Evolutionary conservation across 2,797 vertebrate genomes (phyloP).

Genomic region (Tachyglossus aculeatus): DNA sequence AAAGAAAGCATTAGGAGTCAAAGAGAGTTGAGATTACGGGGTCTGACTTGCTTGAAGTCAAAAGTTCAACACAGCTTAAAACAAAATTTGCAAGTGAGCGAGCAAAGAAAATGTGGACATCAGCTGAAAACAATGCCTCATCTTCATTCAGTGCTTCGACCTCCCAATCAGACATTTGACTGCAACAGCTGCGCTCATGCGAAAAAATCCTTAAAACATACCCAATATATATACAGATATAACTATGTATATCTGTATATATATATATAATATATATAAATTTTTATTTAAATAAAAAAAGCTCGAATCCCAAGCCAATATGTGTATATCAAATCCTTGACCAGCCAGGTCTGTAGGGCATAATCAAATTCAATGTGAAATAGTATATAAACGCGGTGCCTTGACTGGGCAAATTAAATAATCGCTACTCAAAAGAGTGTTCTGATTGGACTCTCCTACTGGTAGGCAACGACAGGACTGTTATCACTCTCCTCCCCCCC

Average conservation of each 20-base stretch:
- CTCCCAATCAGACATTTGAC: slow-evolving; percentile 74
- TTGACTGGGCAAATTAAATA: slow-evolving; percentile 85
- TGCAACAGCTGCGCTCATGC: slow-evolving; percentile 81
- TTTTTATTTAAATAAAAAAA: slow-evolving; percentile 85
- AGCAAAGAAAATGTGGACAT: slow-evolving; percentile 38
- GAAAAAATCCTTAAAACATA: slow-evolving; percentile 83
- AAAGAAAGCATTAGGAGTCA: slow-evolving; percentile 34
- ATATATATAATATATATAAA: slow-evolving; percentile 75
- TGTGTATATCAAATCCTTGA: slow-evolving; percentile 82
- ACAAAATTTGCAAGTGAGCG: neutral
- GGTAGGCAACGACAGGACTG: slow-evolving; percentile 81
- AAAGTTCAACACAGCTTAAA: slow-evolving; percentile 38
- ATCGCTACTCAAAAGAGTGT: slow-evolving; percentile 82
- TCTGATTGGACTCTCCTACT: slow-evolving; percentile 83
- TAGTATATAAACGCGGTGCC: slow-evolving; percentile 84
- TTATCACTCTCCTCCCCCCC: slow-evolving; percentile 58
- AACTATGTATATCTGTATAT: slow-evolving; percentile 80
- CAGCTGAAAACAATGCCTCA: slow-evolving; percentile 67
- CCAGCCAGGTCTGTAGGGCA: slow-evolving; percentile 84
- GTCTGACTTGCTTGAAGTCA: slow-evolving; percentile 25
- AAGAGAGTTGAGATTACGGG: slow-evolving; percentile 21
- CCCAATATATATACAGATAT: slow-evolving; percentile 82
- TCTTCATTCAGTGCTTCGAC: slow-evolving; percentile 74
- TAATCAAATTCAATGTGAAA: slow-evolving; percentile 90
- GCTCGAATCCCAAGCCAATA: slow-evolving; percentile 86